Evolutionary conservation across 2,888 invertebrate species (phyloP), one percentile per base, ranked within the genome.

Genomic region (Hydrotaea diabolus): DNA sequence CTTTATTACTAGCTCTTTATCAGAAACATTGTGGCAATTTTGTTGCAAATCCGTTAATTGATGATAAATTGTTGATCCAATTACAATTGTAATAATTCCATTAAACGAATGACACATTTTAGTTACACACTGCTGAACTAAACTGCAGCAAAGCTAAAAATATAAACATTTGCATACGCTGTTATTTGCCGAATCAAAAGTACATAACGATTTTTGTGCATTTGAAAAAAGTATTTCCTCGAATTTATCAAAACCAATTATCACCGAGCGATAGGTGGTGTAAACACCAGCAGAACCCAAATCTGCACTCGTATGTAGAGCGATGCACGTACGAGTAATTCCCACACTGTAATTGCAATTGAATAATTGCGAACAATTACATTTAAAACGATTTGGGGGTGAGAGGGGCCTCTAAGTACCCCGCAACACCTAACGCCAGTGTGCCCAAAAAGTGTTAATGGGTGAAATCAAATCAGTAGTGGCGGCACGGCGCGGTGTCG

Each of bases 261-360:
- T 55, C 23, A 19, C 39, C 19, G 9, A 13, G 4, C 13, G 11
- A 8, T 13, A 13, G 39, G 3, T 8, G 5, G 8, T 36, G 36
- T n/a, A 31, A 17, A 64, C 36, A 43, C 31, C 17, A 66, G 17
- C 66, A 39, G 13, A 3, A 39, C 9, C 9, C 39, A 11, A 39
- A 39, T 8, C 39, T 11, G n/a, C n/a, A n/a, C n/a, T n/a, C n/a
- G n/a, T n/a, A 3, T 39, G 39, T 13, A 9, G 1, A 39, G 8
- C 64, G 77, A 66, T 46, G 7, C 55, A 55, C 21, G 15, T 78
- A n/a, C n/a, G n/a, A n/a, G n/a, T n/a, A 78, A 81, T 84, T 84
- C 84, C 84, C 84, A 84, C 84, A 84, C 78, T 81, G 72, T 84
- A 80, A 81, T 81, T 81, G 64, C 72, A 23, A 78, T 75, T 84